Percentiles rank a stretch among this genome's conserved stretches.
Evolutionary conservation across 2,113 vertebrate genomes (phyloP).

Genomic region (Gorsachius goisagi): DNA sequence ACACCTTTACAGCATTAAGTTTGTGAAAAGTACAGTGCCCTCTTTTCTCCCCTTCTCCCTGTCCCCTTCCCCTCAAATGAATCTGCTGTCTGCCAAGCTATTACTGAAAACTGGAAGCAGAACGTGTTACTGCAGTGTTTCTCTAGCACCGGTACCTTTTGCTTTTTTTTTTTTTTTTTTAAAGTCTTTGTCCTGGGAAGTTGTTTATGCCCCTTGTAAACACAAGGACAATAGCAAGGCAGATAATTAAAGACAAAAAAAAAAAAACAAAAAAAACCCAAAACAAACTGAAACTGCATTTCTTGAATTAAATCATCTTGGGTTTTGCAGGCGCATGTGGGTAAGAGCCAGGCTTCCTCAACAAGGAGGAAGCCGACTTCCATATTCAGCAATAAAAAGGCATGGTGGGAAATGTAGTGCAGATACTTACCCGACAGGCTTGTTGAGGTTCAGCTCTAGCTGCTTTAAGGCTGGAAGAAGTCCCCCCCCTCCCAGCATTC

Average conservation of each 20-base stretch:
- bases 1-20: not conserved
- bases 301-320: not conserved
- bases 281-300: not conserved
- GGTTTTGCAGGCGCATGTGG: fast-evolving
- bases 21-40: not conserved
- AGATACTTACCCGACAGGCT: not conserved
- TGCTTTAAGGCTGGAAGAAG: not conserved
- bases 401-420: slow-evolving; percentile 70
- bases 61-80: fast-evolving
- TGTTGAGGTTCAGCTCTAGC: fast-evolving
- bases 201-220: not conserved
- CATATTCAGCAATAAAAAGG: not conserved
- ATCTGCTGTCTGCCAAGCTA: not conserved
- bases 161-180: too few relatives aligned
- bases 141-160: not conserved
- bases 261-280: too few relatives aligned
- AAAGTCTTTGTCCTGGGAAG: not conserved
- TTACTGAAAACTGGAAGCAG: not conserved
- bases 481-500: not conserved
- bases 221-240: not conserved
- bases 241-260: fast-evolving
- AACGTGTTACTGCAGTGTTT: fast-evolving
- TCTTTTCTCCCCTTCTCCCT: not conserved
- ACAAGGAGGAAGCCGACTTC: not conserved
- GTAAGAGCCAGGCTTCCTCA: not conserved